phyloP scores from a whole-genome alignment of 30 jellyfish, hydroid and myxozoan genomes.

The Aurelia aurita region DNA sequence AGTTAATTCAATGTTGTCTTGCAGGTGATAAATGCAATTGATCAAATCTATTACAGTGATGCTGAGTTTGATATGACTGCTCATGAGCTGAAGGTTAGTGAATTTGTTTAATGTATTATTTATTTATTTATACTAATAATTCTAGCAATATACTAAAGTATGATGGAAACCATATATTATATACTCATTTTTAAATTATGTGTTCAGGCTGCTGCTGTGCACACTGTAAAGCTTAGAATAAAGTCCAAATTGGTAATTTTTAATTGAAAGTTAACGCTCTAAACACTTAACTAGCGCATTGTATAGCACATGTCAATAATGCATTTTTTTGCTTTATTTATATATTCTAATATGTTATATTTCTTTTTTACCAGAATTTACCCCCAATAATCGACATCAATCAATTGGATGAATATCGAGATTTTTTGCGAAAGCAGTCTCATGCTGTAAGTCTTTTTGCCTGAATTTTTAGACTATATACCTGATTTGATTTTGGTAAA shows the following conservation, averaged over 20 bases:
- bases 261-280: too few relatives aligned
- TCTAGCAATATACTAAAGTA: background rate
- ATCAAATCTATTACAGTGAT: slow-evolving; percentile 83
- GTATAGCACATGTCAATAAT: too few relatives aligned
- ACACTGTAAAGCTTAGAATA: too few relatives aligned
- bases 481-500: too few relatives aligned
- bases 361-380: slow-evolving; percentile 52
- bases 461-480: background rate
- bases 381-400: slow-evolving; percentile 71
- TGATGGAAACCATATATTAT: too few relatives aligned
- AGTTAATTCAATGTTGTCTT: background rate
- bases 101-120: background rate
- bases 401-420: slow-evolving; percentile 84
- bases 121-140: background rate
- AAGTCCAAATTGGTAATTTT: too few relatives aligned
- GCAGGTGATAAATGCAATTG: slow-evolving; percentile 84
- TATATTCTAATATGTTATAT: background rate
- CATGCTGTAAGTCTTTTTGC: slow-evolving; percentile 81
- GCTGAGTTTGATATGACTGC: slow-evolving; percentile 87
- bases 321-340: too few relatives aligned
- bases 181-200: too few relatives aligned
- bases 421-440: slow-evolving; percentile 87
- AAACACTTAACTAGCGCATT: too few relatives aligned
- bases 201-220: too few relatives aligned
- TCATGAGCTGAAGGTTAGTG: slow-evolving; percentile 83